These are phyloP conservation scores for Caenorhabditis angaria DNA, from an alignment of 2,888 invertebrate genomes.

Conservation along the genomic window DNA sequence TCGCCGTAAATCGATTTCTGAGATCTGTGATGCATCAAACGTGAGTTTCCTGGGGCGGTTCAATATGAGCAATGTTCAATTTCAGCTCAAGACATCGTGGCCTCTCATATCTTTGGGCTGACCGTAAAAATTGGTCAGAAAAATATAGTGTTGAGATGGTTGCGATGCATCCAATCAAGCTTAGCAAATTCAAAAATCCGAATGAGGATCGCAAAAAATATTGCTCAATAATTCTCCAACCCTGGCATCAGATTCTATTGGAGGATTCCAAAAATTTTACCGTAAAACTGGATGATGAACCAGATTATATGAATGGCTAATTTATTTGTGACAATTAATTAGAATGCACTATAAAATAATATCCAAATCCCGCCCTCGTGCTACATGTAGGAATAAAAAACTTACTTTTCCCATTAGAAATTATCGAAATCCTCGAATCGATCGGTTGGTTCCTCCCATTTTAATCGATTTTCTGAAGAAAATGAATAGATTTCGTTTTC, in stretches of 20 bases:
- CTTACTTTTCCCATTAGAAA: no score
- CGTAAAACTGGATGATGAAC: not conserved
- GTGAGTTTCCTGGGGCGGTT: not conserved
- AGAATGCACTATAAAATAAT: no score
- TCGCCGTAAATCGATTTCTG: not conserved
- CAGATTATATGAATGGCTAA: not conserved
- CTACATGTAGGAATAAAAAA: no score
- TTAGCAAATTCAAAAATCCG: not conserved
- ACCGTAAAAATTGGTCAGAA: not conserved
- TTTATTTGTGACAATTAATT: no score
- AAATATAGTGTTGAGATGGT: not conserved
- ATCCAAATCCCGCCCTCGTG: no score
- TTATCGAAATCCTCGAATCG: no score
- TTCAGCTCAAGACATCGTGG: not conserved
- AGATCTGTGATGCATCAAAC: not conserved
- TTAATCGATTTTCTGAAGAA: no score
- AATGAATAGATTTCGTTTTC: no score
- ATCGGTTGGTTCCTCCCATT: no score
- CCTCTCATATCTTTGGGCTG: not conserved
- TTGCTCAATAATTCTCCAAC: not conserved
- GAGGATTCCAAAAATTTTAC: not conserved
- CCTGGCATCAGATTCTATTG: not conserved
- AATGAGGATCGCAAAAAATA: not conserved
- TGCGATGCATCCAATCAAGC: not conserved
- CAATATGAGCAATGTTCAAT: not conserved